Evolutionary conservation across 2,888 invertebrate genomes (phyloP).

Genomic region (Drosophila setosimentum): DNA sequence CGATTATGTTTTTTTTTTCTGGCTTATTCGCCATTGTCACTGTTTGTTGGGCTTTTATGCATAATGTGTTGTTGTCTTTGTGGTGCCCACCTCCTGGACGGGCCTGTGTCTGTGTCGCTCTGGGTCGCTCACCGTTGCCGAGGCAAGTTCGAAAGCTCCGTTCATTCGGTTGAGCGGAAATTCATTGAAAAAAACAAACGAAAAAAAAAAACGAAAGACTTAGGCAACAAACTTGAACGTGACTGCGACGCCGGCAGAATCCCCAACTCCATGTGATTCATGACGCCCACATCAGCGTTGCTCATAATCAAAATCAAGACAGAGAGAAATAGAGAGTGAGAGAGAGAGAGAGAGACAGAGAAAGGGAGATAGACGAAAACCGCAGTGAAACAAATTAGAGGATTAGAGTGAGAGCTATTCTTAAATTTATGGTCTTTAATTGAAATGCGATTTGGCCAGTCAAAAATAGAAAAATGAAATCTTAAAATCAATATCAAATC

Average conservation of each 20-base stretch:
- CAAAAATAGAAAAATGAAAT: conserved; percentile 1
- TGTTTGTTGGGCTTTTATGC: conserved; percentile 55
- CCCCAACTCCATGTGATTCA: conserved; percentile 64
- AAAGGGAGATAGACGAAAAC: conserved; percentile 19
- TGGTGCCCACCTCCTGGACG: conserved; percentile 50
- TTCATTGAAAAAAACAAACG: conserved; percentile 64
- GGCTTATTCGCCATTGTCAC: conserved; percentile 40
- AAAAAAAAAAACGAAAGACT: conserved; percentile 69
- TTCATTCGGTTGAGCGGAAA: conserved; percentile 59
- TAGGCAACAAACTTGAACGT: conserved; percentile 74
- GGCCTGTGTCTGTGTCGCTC: conserved; percentile 25
- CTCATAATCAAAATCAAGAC: conserved; percentile 54
- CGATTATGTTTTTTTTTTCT: conserved; percentile 53
- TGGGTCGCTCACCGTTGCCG: conserved; percentile 27
- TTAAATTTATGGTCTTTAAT: conserved; percentile 60
- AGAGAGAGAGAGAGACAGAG: background rate
- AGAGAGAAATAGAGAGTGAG: conserved; percentile 11
- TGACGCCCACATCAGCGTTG: conserved; percentile 64
- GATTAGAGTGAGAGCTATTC: conserved; percentile 20
- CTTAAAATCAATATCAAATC: conserved; percentile 17
- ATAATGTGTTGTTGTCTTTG: conserved; percentile 55
- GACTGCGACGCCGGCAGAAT: conserved; percentile 40
- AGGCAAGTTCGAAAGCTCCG: conserved; percentile 43
- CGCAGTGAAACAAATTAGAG: conserved; percentile 33
- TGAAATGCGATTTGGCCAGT: conserved; percentile 31